Percentiles rank a stretch among this genome's conserved stretches.
These are phyloP conservation scores for Odontocerum albicorne DNA, from an alignment of 2,888 invertebrate species.

Conservation along the genomic window DNA sequence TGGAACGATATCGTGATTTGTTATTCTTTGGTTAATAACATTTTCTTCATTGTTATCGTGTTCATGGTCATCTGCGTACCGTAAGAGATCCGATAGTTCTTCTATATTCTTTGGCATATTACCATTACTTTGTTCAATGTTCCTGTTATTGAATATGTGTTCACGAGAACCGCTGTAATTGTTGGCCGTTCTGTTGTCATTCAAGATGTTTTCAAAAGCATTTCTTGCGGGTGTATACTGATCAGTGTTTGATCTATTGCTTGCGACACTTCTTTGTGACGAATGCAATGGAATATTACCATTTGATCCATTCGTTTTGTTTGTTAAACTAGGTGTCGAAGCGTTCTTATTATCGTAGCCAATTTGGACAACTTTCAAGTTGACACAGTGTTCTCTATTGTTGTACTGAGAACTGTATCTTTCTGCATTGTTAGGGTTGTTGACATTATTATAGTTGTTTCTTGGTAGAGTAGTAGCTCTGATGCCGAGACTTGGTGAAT, in stretches of 20 bases:
- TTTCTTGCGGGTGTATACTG: conserved; percentile 52
- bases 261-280: conserved; percentile 51
- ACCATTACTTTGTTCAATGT: conserved; percentile 44
- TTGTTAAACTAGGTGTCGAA: conserved; percentile 52
- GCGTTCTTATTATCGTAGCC: conserved; percentile 61
- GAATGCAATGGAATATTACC: conserved; percentile 51
- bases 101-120: conserved; percentile 65
- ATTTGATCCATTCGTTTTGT: conserved; percentile 51
- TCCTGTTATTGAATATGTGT: conserved; percentile 42
- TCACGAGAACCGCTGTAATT: conserved; percentile 44
- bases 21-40: conserved; percentile 54
- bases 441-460: conserved; percentile 53
- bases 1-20: conserved; percentile 45
- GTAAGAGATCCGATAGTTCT: conserved; percentile 70
- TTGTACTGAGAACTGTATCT: conserved; percentile 58
- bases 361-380: conserved; percentile 63
- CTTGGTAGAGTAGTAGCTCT: conserved; percentile 74
- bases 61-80: conserved; percentile 75
- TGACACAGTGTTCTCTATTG: conserved; percentile 57
- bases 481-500: conserved; percentile 54
- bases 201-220: conserved; percentile 54
- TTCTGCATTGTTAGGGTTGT: conserved; percentile 19
- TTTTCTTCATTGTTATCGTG: conserved; percentile 54
- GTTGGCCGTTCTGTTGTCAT: conserved; percentile 41
- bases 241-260: conserved; percentile 49